phyloP scores from a whole-genome alignment of 2,888 invertebrate species.

The Caradrina kadenii region DNA sequence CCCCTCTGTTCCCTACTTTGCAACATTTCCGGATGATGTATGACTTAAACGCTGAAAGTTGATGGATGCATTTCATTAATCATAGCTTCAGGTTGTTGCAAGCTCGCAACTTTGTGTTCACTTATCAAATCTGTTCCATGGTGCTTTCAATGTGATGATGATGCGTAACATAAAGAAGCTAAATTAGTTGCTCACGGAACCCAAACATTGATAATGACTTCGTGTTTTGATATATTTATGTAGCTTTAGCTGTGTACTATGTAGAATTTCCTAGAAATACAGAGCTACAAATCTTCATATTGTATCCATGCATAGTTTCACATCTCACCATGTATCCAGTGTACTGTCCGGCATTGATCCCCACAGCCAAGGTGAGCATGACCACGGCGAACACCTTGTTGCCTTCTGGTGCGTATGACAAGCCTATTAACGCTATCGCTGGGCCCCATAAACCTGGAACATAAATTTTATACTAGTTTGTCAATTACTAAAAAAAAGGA shows the following conservation, averaged over 20 bases:
- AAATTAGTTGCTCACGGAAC: neutral
- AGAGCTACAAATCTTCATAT: too few relatives aligned
- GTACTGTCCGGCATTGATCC: conserved; percentile 92
- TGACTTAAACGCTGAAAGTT: conserved; percentile 28
- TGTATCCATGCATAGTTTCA: neutral
- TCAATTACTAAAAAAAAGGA: too few relatives aligned
- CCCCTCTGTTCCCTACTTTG: conserved; percentile 16
- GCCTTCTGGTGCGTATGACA: conserved; percentile 89
- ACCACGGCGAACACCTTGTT: conserved; percentile 90
- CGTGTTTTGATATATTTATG: too few relatives aligned
- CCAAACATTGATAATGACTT: too few relatives aligned
- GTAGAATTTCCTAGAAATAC: too few relatives aligned
- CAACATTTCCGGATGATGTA: conserved; percentile 38
- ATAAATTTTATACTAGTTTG: conserved; percentile 6
- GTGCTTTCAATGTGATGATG: conserved; percentile 5
- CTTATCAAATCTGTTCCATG: conserved; percentile 15
- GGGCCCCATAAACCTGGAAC: conserved; percentile 88
- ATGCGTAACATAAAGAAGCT: neutral
- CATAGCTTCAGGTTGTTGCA: conserved; percentile 47
- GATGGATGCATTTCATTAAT: conserved; percentile 58
- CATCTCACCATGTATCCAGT: conserved; percentile 79
- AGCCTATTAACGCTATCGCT: conserved; percentile 92
- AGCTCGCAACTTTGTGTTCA: conserved; percentile 42
- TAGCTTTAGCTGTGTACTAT: too few relatives aligned
- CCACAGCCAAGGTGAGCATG: conserved; percentile 93